Base-by-base conservation (phyloP, 2,113 vertebrate genomes). In the Grus americana region DNA sequence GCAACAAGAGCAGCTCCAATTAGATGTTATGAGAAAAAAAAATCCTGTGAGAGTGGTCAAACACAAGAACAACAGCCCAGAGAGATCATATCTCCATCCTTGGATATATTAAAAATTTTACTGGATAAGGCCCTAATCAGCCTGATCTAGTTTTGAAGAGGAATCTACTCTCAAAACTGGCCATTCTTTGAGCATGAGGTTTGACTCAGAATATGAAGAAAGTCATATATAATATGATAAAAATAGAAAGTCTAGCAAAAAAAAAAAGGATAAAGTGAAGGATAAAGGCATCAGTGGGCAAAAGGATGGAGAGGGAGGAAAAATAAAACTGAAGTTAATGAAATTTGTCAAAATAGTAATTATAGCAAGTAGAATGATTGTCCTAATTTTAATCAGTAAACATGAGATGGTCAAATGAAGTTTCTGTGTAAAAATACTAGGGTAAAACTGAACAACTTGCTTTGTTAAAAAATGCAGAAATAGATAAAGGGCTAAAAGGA, bases 121-220 rank as follows among this genome's bases (percentile, higher is more conserved):
- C 62, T 52, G 34, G 34, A 34, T 27, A 81, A 74, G 32, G 36
- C 26, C 11, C 26, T 66, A 27, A 58, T 36, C 17, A 58, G 49
- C 42, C 46, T 32, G 32, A 49, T 38, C 30, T 42, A 44, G 24
- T 36, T 76, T 50, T 78, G 63, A 68, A 78, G 10, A 86, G 36
- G 16, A 78, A 52, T 26, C 73, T 52, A 23, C 36, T 44, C 57
- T 54, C 38, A 61, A 70, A 78, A 32, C 17, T 47, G 34, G 9
- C 23, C 15, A 38, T 55, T 52, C 36, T 49, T 66, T 26, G 21
- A 67, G 34, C 1, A 0, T 0, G 6, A 73, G 26, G 26, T 81
- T 73, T 81, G 59, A 36, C 44, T 58, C 50, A 50, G 42, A 81
- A 73, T 42, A 42, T 10, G 9, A 42, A 42, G 40, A 42, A 42